Evolutionary conservation across 2,113 vertebrate genomes (phyloP).

Genomic region (cat (Felis catus)): F.catus_Fca126_mat1.0 CM031412.1:36524501-36525000

Average conservation of each 20-base stretch:
- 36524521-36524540: neutral
- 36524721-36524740: neutral
- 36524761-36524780: neutral
- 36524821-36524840: conserved; percentile 23
- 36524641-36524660: neutral
- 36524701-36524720: neutral
- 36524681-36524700: neutral
- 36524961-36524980: neutral
- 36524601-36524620: neutral
- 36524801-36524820: neutral
- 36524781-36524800: conserved; percentile 14
- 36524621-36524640: neutral
- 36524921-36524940: neutral
- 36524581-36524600: neutral
- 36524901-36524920: neutral
- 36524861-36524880: neutral
- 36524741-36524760: conserved; percentile 1
- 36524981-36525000: neutral
- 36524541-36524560: neutral
- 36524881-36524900: neutral
- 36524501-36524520: neutral
- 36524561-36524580: neutral
- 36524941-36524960: neutral
- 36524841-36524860: neutral
- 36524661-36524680: conserved; percentile 24